These are phyloP conservation scores for Oryzias dopingdopingensis DNA, from an alignment of 2,797 vertebrate species.

Conservation along the genomic window DNA sequence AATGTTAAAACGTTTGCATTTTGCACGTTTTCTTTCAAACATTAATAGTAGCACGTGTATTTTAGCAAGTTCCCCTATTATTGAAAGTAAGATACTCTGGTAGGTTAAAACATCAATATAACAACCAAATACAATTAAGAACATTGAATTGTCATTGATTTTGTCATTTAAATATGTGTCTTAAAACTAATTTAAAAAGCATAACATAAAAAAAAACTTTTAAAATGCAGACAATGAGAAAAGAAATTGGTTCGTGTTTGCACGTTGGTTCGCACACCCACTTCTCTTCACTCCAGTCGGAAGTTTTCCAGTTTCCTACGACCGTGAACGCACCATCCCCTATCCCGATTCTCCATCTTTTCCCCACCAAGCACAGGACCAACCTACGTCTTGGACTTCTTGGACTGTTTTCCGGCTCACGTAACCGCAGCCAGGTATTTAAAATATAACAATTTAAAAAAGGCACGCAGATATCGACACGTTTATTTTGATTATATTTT, in stretches of 20 bases:
- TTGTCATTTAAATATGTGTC: too few species aligned
- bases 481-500: neutral
- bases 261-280: neutral
- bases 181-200: too few species aligned
- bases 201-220: neutral
- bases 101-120: too few species aligned
- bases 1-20: too few species aligned
- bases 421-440: slow-evolving; percentile 28
- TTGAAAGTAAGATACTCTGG: too few species aligned
- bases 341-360: slow-evolving; percentile 65
- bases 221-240: neutral
- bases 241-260: neutral
- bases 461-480: neutral
- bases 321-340: slow-evolving; percentile 14
- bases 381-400: slow-evolving; percentile 26
- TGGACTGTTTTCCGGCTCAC: slow-evolving; percentile 6
- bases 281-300: neutral
- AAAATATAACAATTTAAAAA: neutral
- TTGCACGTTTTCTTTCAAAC: too few species aligned
- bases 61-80: too few species aligned
- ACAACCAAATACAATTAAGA: too few species aligned
- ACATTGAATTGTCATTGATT: too few species aligned
- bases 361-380: slow-evolving; percentile 40
- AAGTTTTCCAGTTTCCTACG: slow-evolving; percentile 17
- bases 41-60: too few species aligned